phyloP scores from a whole-genome alignment of 2,113 vertebrate genomes.

The Ceyx melanurus region DNA sequence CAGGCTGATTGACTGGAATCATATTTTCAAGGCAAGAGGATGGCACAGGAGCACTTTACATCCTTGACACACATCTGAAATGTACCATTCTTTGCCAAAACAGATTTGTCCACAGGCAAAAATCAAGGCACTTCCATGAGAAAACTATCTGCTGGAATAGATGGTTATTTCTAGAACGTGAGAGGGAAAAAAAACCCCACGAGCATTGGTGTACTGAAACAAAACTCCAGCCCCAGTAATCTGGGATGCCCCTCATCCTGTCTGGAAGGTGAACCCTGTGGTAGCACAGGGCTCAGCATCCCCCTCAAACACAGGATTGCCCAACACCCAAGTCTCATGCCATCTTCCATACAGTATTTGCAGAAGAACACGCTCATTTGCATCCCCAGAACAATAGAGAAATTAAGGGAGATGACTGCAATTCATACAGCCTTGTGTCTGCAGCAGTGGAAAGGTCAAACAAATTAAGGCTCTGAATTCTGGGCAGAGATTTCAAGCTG shows the following conservation, averaged over 20 bases:
- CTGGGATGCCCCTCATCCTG: neutral
- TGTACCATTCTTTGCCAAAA: neutral
- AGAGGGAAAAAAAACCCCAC: neutral
- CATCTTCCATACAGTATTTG: neutral
- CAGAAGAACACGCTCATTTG: neutral
- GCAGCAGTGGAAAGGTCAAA: constrained; percentile 67
- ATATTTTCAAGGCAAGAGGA: neutral
- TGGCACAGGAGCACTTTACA: neutral
- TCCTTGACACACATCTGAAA: neutral
- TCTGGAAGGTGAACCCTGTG: neutral
- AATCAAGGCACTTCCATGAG: neutral
- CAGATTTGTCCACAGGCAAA: neutral
- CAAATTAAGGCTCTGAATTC: constrained; percentile 66
- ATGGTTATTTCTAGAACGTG: neutral
- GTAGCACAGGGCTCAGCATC: neutral
- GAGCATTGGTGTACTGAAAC: neutral
- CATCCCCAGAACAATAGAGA: constrained; percentile 51
- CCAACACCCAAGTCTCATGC: rapidly evolving
- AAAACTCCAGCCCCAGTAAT: neutral
- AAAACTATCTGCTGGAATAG: neutral
- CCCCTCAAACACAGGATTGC: neutral
- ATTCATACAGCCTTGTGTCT: constrained; percentile 46
- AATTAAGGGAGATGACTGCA: constrained; percentile 57
- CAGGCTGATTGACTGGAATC: neutral
- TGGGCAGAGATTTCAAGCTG: constrained; percentile 61